phyloP scores from a whole-genome alignment of 2,797 vertebrate genomes.

The Anguilla anguilla region DNA sequence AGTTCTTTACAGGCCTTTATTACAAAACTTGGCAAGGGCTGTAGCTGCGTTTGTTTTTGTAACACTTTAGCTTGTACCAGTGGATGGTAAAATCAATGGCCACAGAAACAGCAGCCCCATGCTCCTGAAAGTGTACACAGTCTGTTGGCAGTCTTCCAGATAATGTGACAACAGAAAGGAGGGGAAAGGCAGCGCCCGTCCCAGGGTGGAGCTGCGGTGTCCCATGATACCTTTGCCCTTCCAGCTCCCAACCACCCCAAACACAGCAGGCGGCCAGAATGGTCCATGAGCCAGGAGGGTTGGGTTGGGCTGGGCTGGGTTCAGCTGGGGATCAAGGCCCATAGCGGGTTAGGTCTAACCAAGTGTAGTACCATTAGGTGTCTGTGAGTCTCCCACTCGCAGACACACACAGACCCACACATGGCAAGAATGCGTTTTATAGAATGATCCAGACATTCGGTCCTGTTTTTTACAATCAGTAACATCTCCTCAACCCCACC shows the following conservation, averaged over 20 bases:
- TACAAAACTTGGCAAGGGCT: not conserved
- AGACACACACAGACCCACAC: no score
- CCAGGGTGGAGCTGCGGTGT: not conserved
- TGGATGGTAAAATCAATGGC: not conserved
- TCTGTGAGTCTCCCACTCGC: no score
- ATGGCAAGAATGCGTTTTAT: no score
- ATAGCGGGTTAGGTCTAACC: not conserved
- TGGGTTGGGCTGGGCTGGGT: no score
- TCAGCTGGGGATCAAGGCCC: not conserved
- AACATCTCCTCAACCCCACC: no score
- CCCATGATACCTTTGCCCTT: not conserved
- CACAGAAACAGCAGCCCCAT: not conserved
- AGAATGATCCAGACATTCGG: no score
- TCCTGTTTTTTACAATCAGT: no score
- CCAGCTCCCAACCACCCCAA: not conserved
- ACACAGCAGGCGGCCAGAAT: no score
- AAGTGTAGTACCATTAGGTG: not conserved
- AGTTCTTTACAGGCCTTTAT: slow-evolving; percentile 7
- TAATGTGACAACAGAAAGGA: not conserved
- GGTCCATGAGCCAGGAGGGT: no score
- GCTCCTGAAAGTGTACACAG: not conserved
- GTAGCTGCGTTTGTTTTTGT: not conserved
- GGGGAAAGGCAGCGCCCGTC: not conserved
- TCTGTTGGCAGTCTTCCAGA: not conserved
- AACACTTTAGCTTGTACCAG: not conserved